These are phyloP conservation scores for Phalacrocorax brasilianus DNA, from an alignment of 2,113 vertebrate species.

Conservation along the genomic window DNA sequence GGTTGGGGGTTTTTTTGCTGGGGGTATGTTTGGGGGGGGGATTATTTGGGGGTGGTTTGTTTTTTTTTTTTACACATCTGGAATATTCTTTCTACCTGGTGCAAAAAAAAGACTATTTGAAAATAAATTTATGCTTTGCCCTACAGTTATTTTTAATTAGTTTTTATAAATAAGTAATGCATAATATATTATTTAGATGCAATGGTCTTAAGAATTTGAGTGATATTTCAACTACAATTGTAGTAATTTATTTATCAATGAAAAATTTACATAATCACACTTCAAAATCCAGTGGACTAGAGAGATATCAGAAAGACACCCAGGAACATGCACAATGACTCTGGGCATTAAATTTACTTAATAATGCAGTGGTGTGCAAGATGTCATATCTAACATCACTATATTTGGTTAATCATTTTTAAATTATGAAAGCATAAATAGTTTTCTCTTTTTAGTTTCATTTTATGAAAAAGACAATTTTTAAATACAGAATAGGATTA, in stretches of 20 bases:
- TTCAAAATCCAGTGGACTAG: slow-evolving; percentile 80
- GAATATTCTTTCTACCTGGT: slow-evolving; percentile 50
- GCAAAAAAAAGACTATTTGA: slow-evolving; percentile 51
- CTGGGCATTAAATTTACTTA: slow-evolving; percentile 65
- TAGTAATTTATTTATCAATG: slow-evolving; percentile 90
- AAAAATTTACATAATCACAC: slow-evolving; percentile 86
- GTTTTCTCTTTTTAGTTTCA: slow-evolving; percentile 31
- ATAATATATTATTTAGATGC: slow-evolving; percentile 89
- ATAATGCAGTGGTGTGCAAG: slow-evolving; percentile 50
- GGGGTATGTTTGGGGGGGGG: no score
- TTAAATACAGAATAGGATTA: slow-evolving; percentile 21
- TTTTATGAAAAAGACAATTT: slow-evolving; percentile 34
- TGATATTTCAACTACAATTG: slow-evolving; percentile 87
- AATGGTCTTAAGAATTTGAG: slow-evolving; percentile 84
- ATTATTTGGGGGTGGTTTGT: neutral
- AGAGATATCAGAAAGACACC: slow-evolving; percentile 78
- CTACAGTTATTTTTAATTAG: slow-evolving; percentile 85
- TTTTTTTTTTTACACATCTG: slow-evolving; percentile 27
- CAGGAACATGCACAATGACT: slow-evolving; percentile 68
- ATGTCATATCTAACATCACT: slow-evolving; percentile 39
- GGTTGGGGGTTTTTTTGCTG: neutral
- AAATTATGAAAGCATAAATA: slow-evolving; percentile 58
- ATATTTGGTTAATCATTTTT: slow-evolving; percentile 50
- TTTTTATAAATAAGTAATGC: slow-evolving; percentile 83
- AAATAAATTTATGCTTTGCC: slow-evolving; percentile 68